Evolutionary conservation across 2,797 vertebrate genomes (phyloP), one percentile per base, ranked within the genome.

Genomic region (Columba guinea): DNA sequence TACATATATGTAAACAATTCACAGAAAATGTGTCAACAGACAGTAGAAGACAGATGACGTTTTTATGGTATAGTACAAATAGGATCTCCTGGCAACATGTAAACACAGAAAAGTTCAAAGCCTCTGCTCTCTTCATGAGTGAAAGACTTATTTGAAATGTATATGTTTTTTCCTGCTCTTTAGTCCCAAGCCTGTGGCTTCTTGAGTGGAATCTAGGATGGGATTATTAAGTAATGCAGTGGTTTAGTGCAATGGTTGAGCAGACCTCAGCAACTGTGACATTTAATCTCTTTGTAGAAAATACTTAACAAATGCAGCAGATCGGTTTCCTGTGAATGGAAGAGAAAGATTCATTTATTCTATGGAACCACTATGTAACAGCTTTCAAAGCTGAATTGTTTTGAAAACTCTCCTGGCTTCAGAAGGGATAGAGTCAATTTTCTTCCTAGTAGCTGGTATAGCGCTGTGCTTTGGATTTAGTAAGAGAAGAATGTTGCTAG

Each of bases 261-360:
- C 41, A 82, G 35, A 77, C 16, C 32, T 65, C 83, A 74, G 76
- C 21, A 46, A 46, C n/a, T 70, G 52, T 60, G 67, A 74, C 48
- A 76, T 82, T 89, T 64, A 70, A 82, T 84, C 53, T 67, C 49
- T 79, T 84, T 67, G 67, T 84, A 87, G 53, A 94, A 85, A 95
- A 84, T 30, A 84, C 62, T 74, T 90, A 53, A 87, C 27, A 90
- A 95, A 78, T n/a, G 20, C 35, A 94, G 55, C 56, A 64, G 28
- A 83, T 64, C 51, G 15, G 19, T 75, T 84, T 67, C 68, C 78
- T 70, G 22, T 28, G 23, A 88, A 46, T 3, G 8, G 63, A 73
- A 95, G 92, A 35, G 56, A 88, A 75, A 85, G 60, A 84, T 70
- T 76, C 78, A 46, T 65, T 86, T 75, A 21, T 62, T 73, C 76